These are phyloP conservation scores for Toxotes jaculatrix DNA, from an alignment of 2,113 vertebrate genomes.

Conservation along the genomic window DNA sequence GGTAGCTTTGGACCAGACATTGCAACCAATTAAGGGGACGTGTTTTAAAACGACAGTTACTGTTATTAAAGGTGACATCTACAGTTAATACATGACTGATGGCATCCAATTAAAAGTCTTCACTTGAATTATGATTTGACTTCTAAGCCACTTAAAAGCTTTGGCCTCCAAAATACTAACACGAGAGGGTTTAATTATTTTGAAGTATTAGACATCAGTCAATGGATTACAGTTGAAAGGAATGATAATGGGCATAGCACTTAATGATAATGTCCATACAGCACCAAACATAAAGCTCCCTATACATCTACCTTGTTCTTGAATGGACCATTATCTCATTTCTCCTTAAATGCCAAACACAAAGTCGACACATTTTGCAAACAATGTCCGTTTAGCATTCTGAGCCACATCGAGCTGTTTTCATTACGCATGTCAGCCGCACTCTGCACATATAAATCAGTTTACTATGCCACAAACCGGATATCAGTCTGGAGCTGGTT, in stretches of 20 bases:
- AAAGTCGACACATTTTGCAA: conserved; percentile 37
- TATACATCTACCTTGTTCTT: conserved; percentile 11
- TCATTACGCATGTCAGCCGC: conserved; percentile 41
- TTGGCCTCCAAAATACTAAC: conserved; percentile 33
- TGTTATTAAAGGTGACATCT: conserved; percentile 63
- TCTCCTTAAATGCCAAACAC: conserved; percentile 53
- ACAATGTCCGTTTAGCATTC: conserved; percentile 52
- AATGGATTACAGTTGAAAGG: conserved; percentile 24
- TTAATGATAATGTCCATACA: background rate
- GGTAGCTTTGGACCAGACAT: conserved; percentile 39
- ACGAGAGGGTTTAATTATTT: conserved; percentile 34
- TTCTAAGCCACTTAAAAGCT: conserved; percentile 34
- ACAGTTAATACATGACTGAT: conserved; percentile 54
- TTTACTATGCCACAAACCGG: conserved; percentile 58
- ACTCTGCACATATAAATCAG: conserved; percentile 61
- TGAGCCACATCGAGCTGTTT: conserved; percentile 28
- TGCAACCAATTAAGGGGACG: conserved; percentile 51
- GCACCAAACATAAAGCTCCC: conserved; percentile 15
- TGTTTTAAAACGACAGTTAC: conserved; percentile 41
- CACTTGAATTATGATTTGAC: conserved; percentile 49
- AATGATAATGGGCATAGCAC: background rate
- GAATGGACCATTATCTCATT: conserved; percentile 30
- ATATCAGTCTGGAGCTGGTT: conserved; percentile 45
- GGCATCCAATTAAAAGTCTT: conserved; percentile 56
- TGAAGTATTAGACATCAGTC: conserved; percentile 21